Evolutionary conservation across 1,140 invertebrate genomes (phyloP), one percentile per base, ranked within the genome.

Genomic region (Saccostrea echinata): DNA sequence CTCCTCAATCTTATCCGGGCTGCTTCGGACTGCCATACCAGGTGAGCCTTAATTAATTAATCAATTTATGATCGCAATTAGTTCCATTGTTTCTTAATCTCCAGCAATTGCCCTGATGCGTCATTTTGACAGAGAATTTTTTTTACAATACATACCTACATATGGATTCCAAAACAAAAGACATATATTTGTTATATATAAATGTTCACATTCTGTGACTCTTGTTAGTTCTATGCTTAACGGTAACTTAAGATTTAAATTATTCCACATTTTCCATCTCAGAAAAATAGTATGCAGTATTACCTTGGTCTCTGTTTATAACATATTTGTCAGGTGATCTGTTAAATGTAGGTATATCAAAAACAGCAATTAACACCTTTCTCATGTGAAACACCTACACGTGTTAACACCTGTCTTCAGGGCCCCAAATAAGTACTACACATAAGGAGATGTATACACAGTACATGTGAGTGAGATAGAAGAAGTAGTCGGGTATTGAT

Each of bases 1-100:
- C 51, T 84, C 89, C 35, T 91, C 92, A 84, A 6, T 92, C 92
- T 30, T 94, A 93, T 84, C 90, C 92, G 35, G 91, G 93, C 51
- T 94, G 92, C 91, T 94, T 93, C 93, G 96, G 96, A 52, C 95
- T 96, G 30, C 96, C 96, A 85, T 96, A 96, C 91, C 96, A 96
- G 82, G 96, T 94, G 95, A 91, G 93, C 2, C 3, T 11, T 57
- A 43, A n/a, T n/a, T n/a, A n/a, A n/a, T n/a, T n/a, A n/a, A n/a
- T n/a, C n/a, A n/a, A n/a, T n/a, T n/a, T n/a, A n/a, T n/a, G n/a
- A n/a, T n/a, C n/a, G n/a, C n/a, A n/a, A n/a, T n/a, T n/a, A n/a
- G n/a, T n/a, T n/a, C n/a, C n/a, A n/a, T n/a, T n/a, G n/a, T n/a
- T n/a, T n/a, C n/a, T n/a, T n/a, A n/a, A n/a, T n/a, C n/a, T n/a